Conservation (phyloP, 2,888 invertebrate species). For the Lasius fuliginosus region DNA sequence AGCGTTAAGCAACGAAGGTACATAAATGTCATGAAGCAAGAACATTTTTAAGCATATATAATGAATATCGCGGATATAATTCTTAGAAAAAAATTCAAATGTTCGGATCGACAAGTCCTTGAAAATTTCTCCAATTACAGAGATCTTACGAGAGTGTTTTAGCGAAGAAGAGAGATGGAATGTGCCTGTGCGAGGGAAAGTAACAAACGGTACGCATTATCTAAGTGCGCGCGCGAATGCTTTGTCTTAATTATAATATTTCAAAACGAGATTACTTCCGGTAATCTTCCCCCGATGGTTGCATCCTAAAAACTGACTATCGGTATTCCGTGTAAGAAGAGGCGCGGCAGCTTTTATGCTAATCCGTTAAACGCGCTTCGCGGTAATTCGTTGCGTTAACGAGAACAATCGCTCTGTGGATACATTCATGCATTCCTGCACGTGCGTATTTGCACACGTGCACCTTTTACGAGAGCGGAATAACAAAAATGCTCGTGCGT, state of each 20-base stretch:
- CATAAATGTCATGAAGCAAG: conserved; percentile 18
- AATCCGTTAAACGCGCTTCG: conserved; percentile 39
- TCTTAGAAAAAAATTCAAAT: background rate
- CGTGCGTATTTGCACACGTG: conserved; percentile 71
- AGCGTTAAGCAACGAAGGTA: background rate
- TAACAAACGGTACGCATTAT: background rate
- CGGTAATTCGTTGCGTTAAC: conserved; percentile 71
- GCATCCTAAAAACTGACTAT: background rate
- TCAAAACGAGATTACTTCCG: background rate
- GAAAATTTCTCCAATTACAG: background rate
- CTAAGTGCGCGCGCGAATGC: too few relatives aligned
- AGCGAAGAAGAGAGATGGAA: background rate
- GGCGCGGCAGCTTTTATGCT: conserved; percentile 37
- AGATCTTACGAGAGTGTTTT: conserved; percentile 1
- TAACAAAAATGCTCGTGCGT: conserved; percentile 67
- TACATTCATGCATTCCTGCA: conserved; percentile 80
- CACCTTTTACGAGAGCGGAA: conserved; percentile 71
- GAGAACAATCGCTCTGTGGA: conserved; percentile 80
- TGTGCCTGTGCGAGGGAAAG: background rate
- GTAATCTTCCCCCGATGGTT: background rate
- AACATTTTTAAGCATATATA: background rate
- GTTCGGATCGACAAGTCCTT: background rate
- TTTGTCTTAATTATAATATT: background rate
- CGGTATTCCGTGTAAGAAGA: conserved; percentile 19
- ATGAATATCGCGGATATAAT: conserved; percentile 2